These are phyloP conservation scores for Perccottus glenii DNA, from an alignment of 2,113 vertebrate species.

Conservation along the genomic window DNA sequence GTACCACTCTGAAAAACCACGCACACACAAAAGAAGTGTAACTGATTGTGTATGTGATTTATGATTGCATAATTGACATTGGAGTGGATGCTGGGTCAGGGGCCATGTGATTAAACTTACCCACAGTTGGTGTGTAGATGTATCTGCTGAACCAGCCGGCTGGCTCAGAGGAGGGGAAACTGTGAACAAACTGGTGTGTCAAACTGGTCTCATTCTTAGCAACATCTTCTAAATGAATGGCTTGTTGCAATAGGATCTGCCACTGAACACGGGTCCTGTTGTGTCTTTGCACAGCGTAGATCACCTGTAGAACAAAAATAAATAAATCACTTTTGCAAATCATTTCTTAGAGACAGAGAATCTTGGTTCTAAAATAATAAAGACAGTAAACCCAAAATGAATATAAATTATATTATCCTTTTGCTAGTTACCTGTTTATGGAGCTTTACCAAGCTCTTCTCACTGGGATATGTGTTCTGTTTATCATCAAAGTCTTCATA, in stretches of 20 bases:
- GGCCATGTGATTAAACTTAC: conserved; percentile 63
- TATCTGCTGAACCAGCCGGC: conserved; percentile 85
- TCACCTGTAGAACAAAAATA: conserved; percentile 79
- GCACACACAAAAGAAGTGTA: conserved; percentile 1
- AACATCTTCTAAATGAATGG: conserved; percentile 94
- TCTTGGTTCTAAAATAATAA: too few relatives aligned
- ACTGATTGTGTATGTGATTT: background rate
- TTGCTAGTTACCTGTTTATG: conserved; percentile 87
- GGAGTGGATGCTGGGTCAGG: background rate
- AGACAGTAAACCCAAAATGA: background rate
- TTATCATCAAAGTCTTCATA: conserved; percentile 99
- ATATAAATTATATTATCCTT: background rate
- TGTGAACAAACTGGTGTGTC: conserved; percentile 88
- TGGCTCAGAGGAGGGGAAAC: conserved; percentile 86
- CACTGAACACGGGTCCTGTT: conserved; percentile 94
- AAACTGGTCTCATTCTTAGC: conserved; percentile 93
- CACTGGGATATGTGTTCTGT: conserved; percentile 89
- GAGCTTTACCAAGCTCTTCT: conserved; percentile 92
- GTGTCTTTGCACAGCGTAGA: conserved; percentile 94
- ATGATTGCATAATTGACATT: background rate
- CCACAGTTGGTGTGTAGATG: conserved; percentile 88
- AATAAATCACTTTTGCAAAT: background rate
- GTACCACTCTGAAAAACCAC: conserved; percentile 88
- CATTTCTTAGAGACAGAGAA: background rate
- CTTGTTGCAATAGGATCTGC: conserved; percentile 93